Conservation (phyloP, 2,113 vertebrate genomes). For the Panthera uncia region DNA sequence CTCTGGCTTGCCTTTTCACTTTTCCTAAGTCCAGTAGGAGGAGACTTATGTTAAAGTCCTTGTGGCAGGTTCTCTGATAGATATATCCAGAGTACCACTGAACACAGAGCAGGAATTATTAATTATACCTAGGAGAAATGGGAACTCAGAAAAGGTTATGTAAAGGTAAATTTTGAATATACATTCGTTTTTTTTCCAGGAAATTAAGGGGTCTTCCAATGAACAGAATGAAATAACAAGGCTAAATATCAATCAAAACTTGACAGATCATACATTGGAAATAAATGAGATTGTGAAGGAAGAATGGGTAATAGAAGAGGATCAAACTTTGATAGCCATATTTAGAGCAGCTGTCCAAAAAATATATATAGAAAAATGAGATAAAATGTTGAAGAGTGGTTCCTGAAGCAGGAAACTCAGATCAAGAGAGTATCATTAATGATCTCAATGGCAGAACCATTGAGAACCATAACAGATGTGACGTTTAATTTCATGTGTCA, state of each 20-base stretch:
- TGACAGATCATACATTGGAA: background rate
- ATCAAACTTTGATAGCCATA: background rate
- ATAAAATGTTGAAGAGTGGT: background rate
- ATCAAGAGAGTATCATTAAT: background rate
- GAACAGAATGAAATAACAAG: background rate
- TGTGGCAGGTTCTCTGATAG: background rate
- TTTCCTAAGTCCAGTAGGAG: background rate
- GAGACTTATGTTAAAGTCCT: background rate
- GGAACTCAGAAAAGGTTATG: background rate
- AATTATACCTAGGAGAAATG: background rate
- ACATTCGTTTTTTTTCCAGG: background rate
- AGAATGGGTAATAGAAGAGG: background rate
- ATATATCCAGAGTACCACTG: background rate
- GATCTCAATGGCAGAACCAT: background rate
- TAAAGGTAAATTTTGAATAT: background rate
- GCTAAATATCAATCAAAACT: background rate
- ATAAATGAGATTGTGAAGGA: background rate
- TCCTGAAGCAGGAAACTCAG: background rate
- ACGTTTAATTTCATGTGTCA: background rate
- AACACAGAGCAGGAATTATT: background rate
- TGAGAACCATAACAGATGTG: background rate
- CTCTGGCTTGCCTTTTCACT: background rate
- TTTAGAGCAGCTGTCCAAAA: background rate
- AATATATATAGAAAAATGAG: background rate
- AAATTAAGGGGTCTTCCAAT: background rate